Conservation (phyloP, 2,113 vertebrate genomes). For the pig (Sus scrofa) region T2T-Sscrofa CM000812.6:46160501-46161000, state of each 20-base stretch:
- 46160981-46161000: background rate
- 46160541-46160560: too few species aligned
- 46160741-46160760: background rate
- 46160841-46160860: background rate
- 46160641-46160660: too few species aligned
- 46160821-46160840: background rate
- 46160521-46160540: background rate
- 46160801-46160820: background rate
- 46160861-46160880: background rate
- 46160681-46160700: background rate
- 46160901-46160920: background rate
- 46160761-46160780: background rate
- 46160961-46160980: background rate
- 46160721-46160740: background rate
- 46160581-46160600: too few species aligned
- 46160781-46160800: background rate
- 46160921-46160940: background rate
- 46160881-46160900: background rate
- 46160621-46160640: too few species aligned
- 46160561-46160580: too few species aligned
- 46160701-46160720: background rate
- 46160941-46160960: background rate
- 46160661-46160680: background rate
- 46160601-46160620: too few species aligned
- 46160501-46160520: background rate